Evolutionary conservation across 2,888 invertebrate species (phyloP).

Genomic region (Mylabris sibirica): DNA sequence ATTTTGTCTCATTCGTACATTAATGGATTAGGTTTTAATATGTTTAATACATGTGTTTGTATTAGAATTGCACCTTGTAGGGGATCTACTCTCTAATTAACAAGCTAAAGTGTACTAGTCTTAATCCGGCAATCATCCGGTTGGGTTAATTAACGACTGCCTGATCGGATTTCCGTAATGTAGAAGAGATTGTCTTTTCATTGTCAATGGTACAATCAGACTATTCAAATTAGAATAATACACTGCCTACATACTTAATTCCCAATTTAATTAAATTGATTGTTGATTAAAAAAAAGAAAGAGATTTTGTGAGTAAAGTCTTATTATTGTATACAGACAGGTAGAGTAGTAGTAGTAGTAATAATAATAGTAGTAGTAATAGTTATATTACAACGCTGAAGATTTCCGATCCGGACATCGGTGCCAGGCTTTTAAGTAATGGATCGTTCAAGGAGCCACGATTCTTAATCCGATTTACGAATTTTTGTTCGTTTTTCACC

Average conservation of each 20-base stretch:
- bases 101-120: slow-evolving; percentile 50
- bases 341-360: too few species aligned
- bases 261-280: not conserved
- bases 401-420: slow-evolving; percentile 57
- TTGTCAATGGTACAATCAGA: slow-evolving; percentile 36
- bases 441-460: slow-evolving; percentile 55
- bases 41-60: slow-evolving; percentile 25
- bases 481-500: slow-evolving; percentile 38
- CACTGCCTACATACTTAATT: too few species aligned
- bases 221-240: not conserved
- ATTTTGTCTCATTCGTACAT: not conserved
- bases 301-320: not conserved
- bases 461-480: slow-evolving; percentile 57
- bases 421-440: slow-evolving; percentile 55
- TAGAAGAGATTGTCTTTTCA: slow-evolving; percentile 48
- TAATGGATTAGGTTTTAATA: slow-evolving; percentile 17
- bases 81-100: slow-evolving; percentile 51
- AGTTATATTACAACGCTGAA: slow-evolving; percentile 47
- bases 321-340: slow-evolving; percentile 14
- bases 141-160: slow-evolving; percentile 53
- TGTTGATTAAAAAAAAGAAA: not conserved
- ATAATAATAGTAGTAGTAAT: too few species aligned
- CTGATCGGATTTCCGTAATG: slow-evolving; percentile 51
- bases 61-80: slow-evolving; percentile 40
- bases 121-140: slow-evolving; percentile 51